A percentile compares a stretch with the other conserved stretches of the same genome.
phyloP scores from a whole-genome alignment of 2,888 invertebrate genomes.

The Ashinkailepas kermadecensis region DNA sequence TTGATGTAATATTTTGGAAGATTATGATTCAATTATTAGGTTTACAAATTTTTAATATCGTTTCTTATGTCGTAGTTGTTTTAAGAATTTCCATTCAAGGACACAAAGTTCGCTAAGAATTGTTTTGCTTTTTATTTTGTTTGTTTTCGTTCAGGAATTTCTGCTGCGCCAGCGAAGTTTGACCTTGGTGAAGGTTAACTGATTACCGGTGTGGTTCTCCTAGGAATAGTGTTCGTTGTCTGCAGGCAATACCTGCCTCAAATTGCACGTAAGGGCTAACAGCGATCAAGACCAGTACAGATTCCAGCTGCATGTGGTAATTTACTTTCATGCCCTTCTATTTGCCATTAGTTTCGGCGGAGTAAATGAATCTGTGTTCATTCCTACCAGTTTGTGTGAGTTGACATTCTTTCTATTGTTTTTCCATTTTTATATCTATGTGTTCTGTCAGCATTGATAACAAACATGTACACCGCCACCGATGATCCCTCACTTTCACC shows the following conservation, averaged over 20 bases:
- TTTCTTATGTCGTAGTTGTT: too few relatives aligned
- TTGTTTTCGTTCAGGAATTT: too few relatives aligned
- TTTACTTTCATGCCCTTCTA: neutral
- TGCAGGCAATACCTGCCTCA: too few relatives aligned
- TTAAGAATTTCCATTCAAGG: too few relatives aligned
- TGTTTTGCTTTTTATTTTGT: too few relatives aligned
- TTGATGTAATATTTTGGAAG: too few relatives aligned
- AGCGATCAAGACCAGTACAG: too few relatives aligned
- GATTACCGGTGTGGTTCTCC: neutral
- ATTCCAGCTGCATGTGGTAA: neutral
- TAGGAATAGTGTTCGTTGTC: too few relatives aligned
- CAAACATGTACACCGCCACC: neutral
- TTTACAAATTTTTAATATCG: too few relatives aligned
- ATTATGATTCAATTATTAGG: too few relatives aligned
- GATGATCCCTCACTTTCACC: neutral
- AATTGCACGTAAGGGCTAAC: too few relatives aligned
- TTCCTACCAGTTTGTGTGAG: constrained; percentile 14
- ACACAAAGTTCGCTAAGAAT: too few relatives aligned
- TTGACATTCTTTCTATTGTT: neutral
- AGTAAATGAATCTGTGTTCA: constrained; percentile 19
- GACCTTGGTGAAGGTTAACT: neutral
- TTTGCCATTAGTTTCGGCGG: neutral
- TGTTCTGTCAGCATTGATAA: neutral
- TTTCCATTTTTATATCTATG: neutral
- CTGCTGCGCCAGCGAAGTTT: neutral